Conservation (phyloP, 2,888 invertebrate species). For the Zhengitettix transpicula region DNA sequence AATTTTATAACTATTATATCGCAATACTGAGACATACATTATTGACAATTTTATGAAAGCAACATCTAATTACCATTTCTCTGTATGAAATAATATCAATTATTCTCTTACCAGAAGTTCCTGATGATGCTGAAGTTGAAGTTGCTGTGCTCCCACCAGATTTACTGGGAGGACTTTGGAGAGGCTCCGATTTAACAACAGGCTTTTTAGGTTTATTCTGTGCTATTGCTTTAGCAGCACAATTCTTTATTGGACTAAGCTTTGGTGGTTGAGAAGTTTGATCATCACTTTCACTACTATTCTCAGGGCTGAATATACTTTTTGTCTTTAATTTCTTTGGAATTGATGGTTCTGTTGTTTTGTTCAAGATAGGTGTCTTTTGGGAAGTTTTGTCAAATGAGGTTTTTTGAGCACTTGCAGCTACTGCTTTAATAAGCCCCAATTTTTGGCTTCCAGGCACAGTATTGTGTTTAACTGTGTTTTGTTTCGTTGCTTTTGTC, state of each 20-base stretch:
- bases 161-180: slow-evolving; percentile 10
- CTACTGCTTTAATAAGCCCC: slow-evolving; percentile 20
- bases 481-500: slow-evolving; percentile 30
- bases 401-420: slow-evolving; percentile 17
- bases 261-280: slow-evolving; percentile 26
- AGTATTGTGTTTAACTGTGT: slow-evolving; percentile 24
- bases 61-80: too few species aligned
- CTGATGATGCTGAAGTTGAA: slow-evolving; percentile 16
- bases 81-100: too few species aligned
- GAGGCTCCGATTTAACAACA: slow-evolving; percentile 3
- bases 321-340: slow-evolving; percentile 42
- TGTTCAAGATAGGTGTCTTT: slow-evolving; percentile 13
- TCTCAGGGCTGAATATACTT: slow-evolving; percentile 70
- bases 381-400: slow-evolving; percentile 14
- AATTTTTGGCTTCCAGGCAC: slow-evolving; percentile 21
- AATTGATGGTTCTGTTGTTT: slow-evolving; percentile 16
- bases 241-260: slow-evolving; percentile 24
- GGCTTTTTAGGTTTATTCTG: slow-evolving; percentile 20
- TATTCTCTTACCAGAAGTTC: slow-evolving; percentile 14
- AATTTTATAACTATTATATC: too few species aligned
- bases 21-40: too few species aligned
- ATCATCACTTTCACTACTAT: slow-evolving; percentile 45
- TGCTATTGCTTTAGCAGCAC: slow-evolving; percentile 16
- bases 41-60: too few species aligned
- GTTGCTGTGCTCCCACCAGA: slow-evolving; percentile 16